Evolutionary conservation across 2,113 vertebrate species (phyloP), one percentile per base, ranked within the genome.

Genomic region (Hippocampus zosterae): DNA sequence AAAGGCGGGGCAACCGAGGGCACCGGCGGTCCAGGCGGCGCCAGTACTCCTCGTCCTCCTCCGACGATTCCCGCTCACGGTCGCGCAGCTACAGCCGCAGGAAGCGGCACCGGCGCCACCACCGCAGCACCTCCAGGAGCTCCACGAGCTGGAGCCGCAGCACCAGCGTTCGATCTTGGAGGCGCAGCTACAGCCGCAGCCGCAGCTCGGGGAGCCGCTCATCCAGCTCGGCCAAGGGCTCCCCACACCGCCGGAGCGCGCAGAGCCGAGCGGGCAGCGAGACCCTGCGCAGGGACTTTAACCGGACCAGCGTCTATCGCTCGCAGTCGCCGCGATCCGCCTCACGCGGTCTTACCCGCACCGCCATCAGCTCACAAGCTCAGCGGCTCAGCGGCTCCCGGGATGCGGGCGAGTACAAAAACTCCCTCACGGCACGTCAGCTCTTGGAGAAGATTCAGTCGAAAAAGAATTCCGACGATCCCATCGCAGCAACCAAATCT

Each of bases 371-470:
- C 78, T 60, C 92, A 3, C 84, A 92, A 89, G 59, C 69, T 13
- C 65, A 80, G 1, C n/a, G 89, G 75, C 60, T 72, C 0, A 88
- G 89, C 1, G 82, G 60, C 0, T 90, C 87, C 0, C 91, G 94
- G 27, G 95, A 94, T 42, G 90, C 92, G 0, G 94, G 95, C 25
- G 95, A 96, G 44, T 87, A 91, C 75, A 94, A 95, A 52, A 97
- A 97, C 80, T 93, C 91, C 0, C 91, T 97, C 13, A 99, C 96
- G 0, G 97, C 98, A 3, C 94, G 94, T 6, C 95, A 96, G 67
- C 92, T 99, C 0, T 82, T 99, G 68, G 96, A 99, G 81, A 98
- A 95, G 82, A 83, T 99, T 71, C 98, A 98, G 78, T 96, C 95
- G 16, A 93, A 92, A 76, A 96, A 93, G 76, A 67, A 83, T 23